Evolutionary conservation across 2,888 invertebrate genomes (phyloP).

Genomic region (Phalera bucephala): DNA sequence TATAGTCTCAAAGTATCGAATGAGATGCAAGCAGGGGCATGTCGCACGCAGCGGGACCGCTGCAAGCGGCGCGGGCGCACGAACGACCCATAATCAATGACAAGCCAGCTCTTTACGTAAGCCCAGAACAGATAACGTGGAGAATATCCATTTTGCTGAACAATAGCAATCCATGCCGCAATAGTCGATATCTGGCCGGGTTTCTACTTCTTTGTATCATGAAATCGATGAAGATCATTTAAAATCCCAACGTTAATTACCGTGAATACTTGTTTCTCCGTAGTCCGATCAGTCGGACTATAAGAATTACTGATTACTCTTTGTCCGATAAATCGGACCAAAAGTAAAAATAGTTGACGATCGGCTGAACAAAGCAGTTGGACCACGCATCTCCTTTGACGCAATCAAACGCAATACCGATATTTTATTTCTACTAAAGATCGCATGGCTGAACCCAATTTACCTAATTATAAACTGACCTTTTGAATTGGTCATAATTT

Average conservation of each 20-base stretch:
- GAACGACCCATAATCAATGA: slow-evolving; percentile 53
- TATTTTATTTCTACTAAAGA: neutral
- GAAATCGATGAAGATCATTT: no score
- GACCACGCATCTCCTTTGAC: neutral
- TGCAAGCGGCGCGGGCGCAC: slow-evolving; percentile 37
- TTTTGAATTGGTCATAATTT: slow-evolving; percentile 18
- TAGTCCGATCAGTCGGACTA: no score
- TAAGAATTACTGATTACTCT: no score
- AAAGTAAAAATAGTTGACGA: no score
- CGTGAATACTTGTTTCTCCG: no score
- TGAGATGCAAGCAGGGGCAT: slow-evolving; percentile 34
- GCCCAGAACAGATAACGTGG: slow-evolving; percentile 31
- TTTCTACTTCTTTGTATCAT: no score
- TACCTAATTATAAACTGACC: no score
- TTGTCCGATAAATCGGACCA: no score
- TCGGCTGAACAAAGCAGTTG: no score
- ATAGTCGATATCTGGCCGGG: slow-evolving; percentile 7
- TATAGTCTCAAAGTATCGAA: slow-evolving; percentile 17
- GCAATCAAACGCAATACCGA: neutral
- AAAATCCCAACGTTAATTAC: no score
- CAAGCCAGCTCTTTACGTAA: slow-evolving; percentile 47
- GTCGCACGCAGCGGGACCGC: slow-evolving; percentile 42
- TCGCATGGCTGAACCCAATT: slow-evolving; percentile 3
- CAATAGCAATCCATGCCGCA: slow-evolving; percentile 31
- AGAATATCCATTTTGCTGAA: slow-evolving; percentile 33